Evolutionary conservation across 2,113 vertebrate genomes (phyloP), one percentile per base, ranked within the genome.

Genomic region (Camelus bactrianus): DNA sequence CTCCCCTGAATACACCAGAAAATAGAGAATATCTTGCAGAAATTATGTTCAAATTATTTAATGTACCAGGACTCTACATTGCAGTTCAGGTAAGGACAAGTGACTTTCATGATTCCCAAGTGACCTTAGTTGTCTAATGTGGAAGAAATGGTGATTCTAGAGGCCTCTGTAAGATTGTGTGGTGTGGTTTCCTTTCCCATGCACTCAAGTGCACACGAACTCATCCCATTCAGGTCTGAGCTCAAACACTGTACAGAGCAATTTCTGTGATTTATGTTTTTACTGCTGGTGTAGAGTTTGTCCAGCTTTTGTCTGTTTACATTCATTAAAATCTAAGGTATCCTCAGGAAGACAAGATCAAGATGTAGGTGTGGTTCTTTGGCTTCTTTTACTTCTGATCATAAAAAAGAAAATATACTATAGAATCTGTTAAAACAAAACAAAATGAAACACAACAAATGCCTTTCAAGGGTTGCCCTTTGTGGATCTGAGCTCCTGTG

Each of bases 21-120:
- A 99, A 99, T 96, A 98, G 99, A 98, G 99, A 99, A 35, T 99
- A 99, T 91, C 98, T 99, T 92, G 99, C 99, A n/a, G 99, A 99
- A 97, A 99, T 99, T 89, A 99, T 99, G 99, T 99, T 99, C 15
- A 99, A 99, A 87, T 99, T 99, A 6, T 99, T 99, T 98, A 99
- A 99, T 73, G 98, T 99, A 28, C 99, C 99, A 69, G 99, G 99
- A 92, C 99, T 99, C 93, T 99, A 99, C 98, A 99, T 99, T 72
- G 99, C 99, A 56, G 99, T 99, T 91, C 99, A 99, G 99, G 99
- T 99, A 98, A 98, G 73, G 75, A 87, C 89, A 96, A 42, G 64
- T 52, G 32, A 1, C 12, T 52, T 81, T 85, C 79, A 28, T 58
- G 73, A 50, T 50, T 52, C n/a, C 3, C n/a, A n/a, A 14, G 26